Evolutionary conservation across 2,113 vertebrate genomes (phyloP).

Genomic region (Mormoops blainvillei): DNA sequence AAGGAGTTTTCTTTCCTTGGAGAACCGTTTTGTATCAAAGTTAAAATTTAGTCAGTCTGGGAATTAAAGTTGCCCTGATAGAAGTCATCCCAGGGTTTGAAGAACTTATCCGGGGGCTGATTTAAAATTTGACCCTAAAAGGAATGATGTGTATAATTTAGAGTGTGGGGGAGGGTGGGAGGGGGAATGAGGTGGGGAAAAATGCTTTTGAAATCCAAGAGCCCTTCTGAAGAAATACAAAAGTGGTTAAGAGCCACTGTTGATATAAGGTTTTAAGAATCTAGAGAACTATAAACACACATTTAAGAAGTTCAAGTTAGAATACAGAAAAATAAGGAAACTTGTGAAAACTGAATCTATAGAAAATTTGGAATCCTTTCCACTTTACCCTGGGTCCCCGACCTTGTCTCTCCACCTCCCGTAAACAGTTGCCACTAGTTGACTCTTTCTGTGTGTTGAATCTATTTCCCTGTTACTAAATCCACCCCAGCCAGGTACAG

Average conservation of each 20-base stretch:
- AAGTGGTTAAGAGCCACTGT: neutral
- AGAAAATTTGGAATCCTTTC: neutral
- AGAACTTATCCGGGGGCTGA: slow-evolving; percentile 29
- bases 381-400: neutral
- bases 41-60: slow-evolving; percentile 37
- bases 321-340: neutral
- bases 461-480: neutral
- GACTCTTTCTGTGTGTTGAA: neutral
- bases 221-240: neutral
- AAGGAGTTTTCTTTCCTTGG: neutral
- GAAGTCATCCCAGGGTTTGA: slow-evolving; percentile 14
- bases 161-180: no score
- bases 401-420: no score
- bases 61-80: slow-evolving; percentile 19
- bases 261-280: neutral
- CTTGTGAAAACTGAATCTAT: neutral
- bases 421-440: neutral
- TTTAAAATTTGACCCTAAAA: slow-evolving; percentile 11
- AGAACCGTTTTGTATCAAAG: neutral
- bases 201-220: neutral
- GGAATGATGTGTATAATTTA: neutral
- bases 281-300: neutral
- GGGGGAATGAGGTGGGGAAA: neutral
- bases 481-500: neutral
- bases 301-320: neutral